Base-by-base conservation (phyloP, 2,888 invertebrate species). In the Syritta pipiens region DNA sequence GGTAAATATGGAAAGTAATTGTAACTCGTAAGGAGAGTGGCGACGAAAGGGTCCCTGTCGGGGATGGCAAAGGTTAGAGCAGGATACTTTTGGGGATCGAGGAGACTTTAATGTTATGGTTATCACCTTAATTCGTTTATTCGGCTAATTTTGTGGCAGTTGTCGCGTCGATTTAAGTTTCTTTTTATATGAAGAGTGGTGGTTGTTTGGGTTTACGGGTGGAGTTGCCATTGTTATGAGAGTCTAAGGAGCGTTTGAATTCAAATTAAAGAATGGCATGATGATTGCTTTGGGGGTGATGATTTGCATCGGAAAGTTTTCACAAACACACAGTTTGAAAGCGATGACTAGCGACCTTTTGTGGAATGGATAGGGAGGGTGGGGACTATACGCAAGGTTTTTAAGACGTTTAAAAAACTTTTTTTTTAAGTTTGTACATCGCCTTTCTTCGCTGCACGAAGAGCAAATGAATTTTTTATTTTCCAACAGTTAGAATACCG, bases 41-140 rank as follows among this genome's bases (percentile, higher is more conserved):
- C 22, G 24, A 12, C 4, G 14, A 20, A 28, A 40, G 37, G 40
- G 28, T 42, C 57, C 14, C 30, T 49, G 40, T 35, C 35, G 63
- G 26, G 53, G 55, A 77, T 76, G 67, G 51, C 37, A 24, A 14
- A 49, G 72, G 55, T 57, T 74, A 62, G 51, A 62, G 74, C 67
- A 60, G 79, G 79, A 79, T 68, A 60, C 55, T 49, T 40, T 62
- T 51, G 60, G 49, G 74, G 65, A 79, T 79, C 77, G 67, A 53
- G 62, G 30, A 67, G 60, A 68, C 67, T 67, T 79, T 79, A 79
- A 79, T 79, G 74, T 74, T 79, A 79, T 79, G 79, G 79, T 79
- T 79, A 79, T 79, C 79, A 79, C 79, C 74, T 79, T 79, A 79
- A 79, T 79, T 79, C 79, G 79, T 79, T 79, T 79, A 79, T 74